These are phyloP conservation scores for Tenualosa ilisha DNA, from an alignment of 2,797 vertebrate species.

Conservation along the genomic window DNA sequence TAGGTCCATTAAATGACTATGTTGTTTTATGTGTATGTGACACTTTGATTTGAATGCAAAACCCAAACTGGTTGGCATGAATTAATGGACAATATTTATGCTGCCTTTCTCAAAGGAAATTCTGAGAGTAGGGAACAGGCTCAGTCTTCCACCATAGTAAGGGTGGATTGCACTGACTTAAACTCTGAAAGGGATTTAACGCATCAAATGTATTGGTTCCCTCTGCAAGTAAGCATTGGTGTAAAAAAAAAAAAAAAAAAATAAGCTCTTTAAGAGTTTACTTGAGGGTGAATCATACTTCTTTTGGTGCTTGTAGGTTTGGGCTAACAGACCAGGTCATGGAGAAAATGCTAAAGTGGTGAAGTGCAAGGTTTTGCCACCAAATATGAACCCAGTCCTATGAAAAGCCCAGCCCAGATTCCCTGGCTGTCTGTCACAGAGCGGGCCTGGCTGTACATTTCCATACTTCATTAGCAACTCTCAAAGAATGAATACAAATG, in stretches of 20 bases:
- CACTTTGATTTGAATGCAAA: background rate
- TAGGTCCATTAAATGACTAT: background rate
- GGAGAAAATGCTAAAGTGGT: background rate
- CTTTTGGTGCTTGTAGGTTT: background rate
- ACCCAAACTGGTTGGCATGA: background rate
- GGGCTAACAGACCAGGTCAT: background rate
- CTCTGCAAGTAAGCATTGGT: constrained; percentile 12
- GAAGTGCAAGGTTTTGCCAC: background rate
- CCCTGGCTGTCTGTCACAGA: background rate
- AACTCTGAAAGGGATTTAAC: constrained; percentile 25
- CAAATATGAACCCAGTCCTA: background rate
- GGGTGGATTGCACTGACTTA: constrained; percentile 8
- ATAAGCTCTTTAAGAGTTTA: constrained; percentile 22
- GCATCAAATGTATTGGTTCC: constrained; percentile 22
- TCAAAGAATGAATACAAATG: background rate
- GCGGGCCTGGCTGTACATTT: background rate
- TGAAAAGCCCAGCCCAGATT: background rate
- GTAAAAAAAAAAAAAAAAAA: background rate
- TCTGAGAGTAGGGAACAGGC: background rate
- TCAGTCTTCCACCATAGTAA: background rate
- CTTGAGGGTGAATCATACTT: constrained; percentile 1
- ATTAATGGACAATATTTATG: constrained; percentile 21
- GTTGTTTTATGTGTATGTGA: background rate
- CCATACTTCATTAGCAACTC: background rate
- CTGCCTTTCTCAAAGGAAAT: background rate